Evolutionary conservation across 2,113 vertebrate genomes (phyloP), one percentile per base, ranked within the genome.

Genomic region (Silurus glanis): DNA sequence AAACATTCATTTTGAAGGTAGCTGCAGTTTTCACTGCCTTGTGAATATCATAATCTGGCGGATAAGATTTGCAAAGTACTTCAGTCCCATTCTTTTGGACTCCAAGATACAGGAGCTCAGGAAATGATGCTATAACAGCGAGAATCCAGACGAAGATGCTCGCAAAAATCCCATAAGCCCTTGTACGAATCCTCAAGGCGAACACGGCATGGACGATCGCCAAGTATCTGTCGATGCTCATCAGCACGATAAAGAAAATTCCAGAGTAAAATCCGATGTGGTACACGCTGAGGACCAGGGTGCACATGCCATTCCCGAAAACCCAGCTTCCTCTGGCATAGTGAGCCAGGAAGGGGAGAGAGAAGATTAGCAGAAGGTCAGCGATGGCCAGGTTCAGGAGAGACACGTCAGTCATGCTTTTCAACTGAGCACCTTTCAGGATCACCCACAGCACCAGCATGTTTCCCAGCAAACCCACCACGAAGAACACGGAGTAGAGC

Each of bases 211-310:
- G 96, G 14, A 99, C 97, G 4, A 99, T 96, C 2, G 97, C 97
- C 92, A 98, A 89, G 87, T 98, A 99, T 13, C 96, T 92, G 82
- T 99, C 97, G 0, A 99, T 78, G 23, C 97, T 97, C 95, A 99
- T 91, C n/a, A 98, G 93, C 87, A 95, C 94, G 59, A 97, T 95
- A 88, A 99, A 98, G 16, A 98, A 97, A 86, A 96, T 96, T 1
- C 96, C 96, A 0, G 95, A 91, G 87, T 97, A 98, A 84, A 96
- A 97, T 47, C 96, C 96, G 0, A 96, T 80, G 0, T 94, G 49
- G 85, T 97, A 97, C 37, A 93, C 4, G 1, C 94, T 93, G 0
- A 95, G 94, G 19, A 97, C 91, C 0, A 95, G 23, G 85, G 94
- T 96, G 72, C 97, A 99, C 86, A 96, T 88, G 0, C 0, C 9